phyloP scores from a whole-genome alignment of 1,140 invertebrate species.

The Trypoxylus dichotomus region DNA sequence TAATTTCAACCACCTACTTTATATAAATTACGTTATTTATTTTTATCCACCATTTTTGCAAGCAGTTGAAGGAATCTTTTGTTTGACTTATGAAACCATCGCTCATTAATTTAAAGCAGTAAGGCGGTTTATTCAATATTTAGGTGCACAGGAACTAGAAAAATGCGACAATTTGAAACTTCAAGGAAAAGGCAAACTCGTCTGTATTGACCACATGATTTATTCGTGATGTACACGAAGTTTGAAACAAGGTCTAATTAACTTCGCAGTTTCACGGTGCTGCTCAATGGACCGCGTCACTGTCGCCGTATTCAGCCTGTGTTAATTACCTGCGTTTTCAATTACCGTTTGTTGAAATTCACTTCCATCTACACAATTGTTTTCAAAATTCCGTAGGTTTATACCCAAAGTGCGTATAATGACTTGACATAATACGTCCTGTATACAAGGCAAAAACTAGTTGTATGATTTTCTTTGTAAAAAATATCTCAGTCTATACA shows the following conservation, averaged over 20 bases:
- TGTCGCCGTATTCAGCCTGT: constrained; percentile 38
- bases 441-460: too few species aligned
- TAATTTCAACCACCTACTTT: too few species aligned
- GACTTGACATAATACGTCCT: neutral
- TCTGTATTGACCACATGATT: constrained; percentile 37
- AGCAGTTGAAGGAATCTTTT: too few species aligned
- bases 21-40: too few species aligned
- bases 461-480: too few species aligned
- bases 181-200: neutral
- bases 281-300: constrained; percentile 32
- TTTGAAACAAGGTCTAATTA: constrained; percentile 40
- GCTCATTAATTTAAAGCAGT: too few species aligned
- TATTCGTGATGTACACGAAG: constrained; percentile 36
- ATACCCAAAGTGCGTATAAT: neutral
- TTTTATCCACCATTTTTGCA: too few species aligned
- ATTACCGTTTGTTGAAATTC: constrained; percentile 38
- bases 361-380: neutral
- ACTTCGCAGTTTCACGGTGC: constrained; percentile 33
- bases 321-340: constrained; percentile 42
- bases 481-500: too few species aligned
- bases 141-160: too few species aligned
- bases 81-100: too few species aligned
- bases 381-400: neutral
- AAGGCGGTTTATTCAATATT: too few species aligned
- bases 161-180: neutral